Evolutionary conservation across 2,888 invertebrate genomes (phyloP).

Genomic region (Eupithecia subfuscata): DNA sequence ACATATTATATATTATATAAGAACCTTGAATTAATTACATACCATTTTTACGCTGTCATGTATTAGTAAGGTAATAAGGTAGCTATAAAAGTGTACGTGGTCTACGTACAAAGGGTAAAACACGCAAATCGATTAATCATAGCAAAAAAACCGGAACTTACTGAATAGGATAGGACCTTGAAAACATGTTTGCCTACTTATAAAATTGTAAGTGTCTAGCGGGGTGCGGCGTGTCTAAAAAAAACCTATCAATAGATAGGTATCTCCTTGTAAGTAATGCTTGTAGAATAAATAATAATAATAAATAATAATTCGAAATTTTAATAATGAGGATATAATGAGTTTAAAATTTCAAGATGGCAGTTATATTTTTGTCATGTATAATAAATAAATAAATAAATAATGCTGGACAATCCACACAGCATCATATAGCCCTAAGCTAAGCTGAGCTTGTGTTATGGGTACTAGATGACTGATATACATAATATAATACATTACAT

Average conservation of each 20-base stretch:
- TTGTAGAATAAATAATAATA: too few species aligned
- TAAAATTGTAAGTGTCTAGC: neutral
- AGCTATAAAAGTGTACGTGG: neutral
- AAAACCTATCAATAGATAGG: neutral
- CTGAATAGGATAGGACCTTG: constrained; percentile 28
- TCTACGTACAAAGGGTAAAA: constrained; percentile 16
- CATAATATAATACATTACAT: too few species aligned
- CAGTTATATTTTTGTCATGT: too few species aligned
- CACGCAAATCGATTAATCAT: constrained; percentile 22
- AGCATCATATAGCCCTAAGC: too few species aligned
- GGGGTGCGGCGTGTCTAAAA: neutral
- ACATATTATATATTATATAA: neutral
- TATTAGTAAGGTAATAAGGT: neutral
- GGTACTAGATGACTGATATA: too few species aligned
- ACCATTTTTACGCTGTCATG: neutral
- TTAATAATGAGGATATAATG: too few species aligned
- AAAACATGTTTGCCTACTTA: constrained; percentile 3
- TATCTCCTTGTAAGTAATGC: neutral
- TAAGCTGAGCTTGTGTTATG: too few species aligned
- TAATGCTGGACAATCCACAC: too few species aligned
- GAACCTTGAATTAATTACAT: neutral
- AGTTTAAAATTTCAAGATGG: too few species aligned
- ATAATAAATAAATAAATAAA: too few species aligned
- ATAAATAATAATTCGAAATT: too few species aligned
- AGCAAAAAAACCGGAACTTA: constrained; percentile 36